phyloP scores from a whole-genome alignment of 92 coral and sea anemone species.

The Siderastrea siderea region DNA sequence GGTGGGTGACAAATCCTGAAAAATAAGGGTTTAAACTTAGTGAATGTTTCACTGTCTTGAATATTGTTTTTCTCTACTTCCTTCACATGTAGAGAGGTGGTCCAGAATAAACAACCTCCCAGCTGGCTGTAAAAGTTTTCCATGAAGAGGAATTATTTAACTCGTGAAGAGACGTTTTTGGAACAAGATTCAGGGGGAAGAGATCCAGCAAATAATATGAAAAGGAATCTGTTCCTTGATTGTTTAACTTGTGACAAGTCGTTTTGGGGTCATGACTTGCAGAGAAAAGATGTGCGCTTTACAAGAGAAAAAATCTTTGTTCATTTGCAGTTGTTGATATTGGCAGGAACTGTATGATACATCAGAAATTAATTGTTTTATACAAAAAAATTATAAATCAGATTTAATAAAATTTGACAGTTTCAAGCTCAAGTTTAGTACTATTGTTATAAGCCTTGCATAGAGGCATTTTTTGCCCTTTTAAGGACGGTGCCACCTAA shows the following conservation, averaged over 20 bases:
- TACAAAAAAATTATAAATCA: not conserved
- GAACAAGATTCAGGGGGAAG: constrained; percentile 15
- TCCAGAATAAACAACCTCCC: constrained; percentile 49
- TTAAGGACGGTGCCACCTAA: not conserved
- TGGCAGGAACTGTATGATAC: not conserved
- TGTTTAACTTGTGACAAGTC: constrained; percentile 13
- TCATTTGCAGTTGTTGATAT: not conserved
- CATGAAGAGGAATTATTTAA: constrained; percentile 6
- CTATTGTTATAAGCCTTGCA: not conserved
- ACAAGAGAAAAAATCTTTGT: not conserved
- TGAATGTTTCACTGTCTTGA: too few relatives aligned
- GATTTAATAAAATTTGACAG: not conserved
- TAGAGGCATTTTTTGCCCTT: not conserved
- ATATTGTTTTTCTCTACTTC: not conserved
- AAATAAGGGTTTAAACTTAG: too few relatives aligned
- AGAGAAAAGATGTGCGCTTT: not conserved
- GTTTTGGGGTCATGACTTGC: not conserved
- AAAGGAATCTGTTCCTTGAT: not conserved
- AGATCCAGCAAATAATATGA: not conserved
- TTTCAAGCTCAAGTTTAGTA: not conserved
- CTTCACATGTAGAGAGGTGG: constrained; percentile 75
- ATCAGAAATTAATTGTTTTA: not conserved
- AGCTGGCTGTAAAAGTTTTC: constrained; percentile 4
- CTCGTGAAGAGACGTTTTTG: constrained; percentile 2
- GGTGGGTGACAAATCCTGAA: too few relatives aligned